Conservation (phyloP, 1,140 invertebrate genomes). For the Copidosoma floridanum region DNA sequence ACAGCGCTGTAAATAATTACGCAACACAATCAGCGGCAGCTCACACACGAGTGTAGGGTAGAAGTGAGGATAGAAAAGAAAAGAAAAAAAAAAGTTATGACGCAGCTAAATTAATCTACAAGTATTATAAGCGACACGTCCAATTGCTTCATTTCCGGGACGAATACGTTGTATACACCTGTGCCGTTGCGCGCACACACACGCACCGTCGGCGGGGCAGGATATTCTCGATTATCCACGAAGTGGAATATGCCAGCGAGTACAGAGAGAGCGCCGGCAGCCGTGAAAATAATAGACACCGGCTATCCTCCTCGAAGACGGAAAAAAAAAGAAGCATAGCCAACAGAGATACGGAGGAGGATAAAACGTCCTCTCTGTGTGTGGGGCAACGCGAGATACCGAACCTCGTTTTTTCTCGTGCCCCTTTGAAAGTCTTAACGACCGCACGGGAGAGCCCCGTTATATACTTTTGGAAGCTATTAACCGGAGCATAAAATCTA, state of each 20-base stretch:
- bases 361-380: too few relatives aligned
- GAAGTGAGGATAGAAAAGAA: too few relatives aligned
- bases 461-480: too few relatives aligned
- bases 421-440: too few relatives aligned
- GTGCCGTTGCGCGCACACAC: neutral
- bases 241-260: neutral
- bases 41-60: neutral
- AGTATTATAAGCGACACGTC: conserved; percentile 21
- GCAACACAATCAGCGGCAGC: neutral
- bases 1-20: neutral
- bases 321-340: conserved; percentile 4
- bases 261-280: conserved; percentile 2
- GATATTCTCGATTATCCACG: conserved; percentile 26
- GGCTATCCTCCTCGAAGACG: conserved; percentile 6
- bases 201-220: conserved; percentile 3
- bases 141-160: conserved; percentile 24
- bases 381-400: too few relatives aligned
- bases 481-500: too few relatives aligned
- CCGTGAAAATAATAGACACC: conserved; percentile 21
- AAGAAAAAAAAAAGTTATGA: too few relatives aligned
- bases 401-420: too few relatives aligned
- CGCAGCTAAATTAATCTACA: conserved; percentile 4
- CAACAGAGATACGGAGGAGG: too few relatives aligned
- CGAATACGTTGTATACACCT: too few relatives aligned
- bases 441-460: too few relatives aligned